Base-by-base conservation (phyloP, 2,797 vertebrate species). In the Nannoperca australis region DNA sequence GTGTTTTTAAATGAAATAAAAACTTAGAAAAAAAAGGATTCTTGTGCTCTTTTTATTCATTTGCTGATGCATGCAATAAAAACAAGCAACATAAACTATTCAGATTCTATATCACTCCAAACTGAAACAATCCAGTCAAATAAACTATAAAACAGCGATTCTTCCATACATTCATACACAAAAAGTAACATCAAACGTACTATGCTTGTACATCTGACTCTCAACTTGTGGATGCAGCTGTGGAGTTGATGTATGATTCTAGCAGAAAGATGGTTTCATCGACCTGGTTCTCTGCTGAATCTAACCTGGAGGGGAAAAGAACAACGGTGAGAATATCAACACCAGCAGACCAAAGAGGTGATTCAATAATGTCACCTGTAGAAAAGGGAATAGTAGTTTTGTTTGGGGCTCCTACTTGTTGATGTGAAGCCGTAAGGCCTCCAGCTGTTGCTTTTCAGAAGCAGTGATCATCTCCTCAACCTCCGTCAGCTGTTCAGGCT, bases 401-500 rank as follows among this genome's bases (percentile, higher is more conserved):
- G 32, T 71, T 42, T 73, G 36, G 13, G 30, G 22, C 42, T 54
- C 75, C 44, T 95, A 99, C 97, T 97, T 99, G 94, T 98, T 98
- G 64, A 98, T 96, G 0, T 97, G 97, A 69, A 95, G 94, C 15
- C 95, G 95, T 44, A 99, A 93, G 7, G 88, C 92, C 50, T 97
- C 96, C 50, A 99, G 94, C 90, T 99, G 98, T 87, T 98, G 97
- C 3, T 96, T 96, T 56, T 99, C 98, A 0, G 97, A 93, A 27
- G 95, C 96, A 0, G 97, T 97, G 95, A 99, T 98, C 97, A 99
- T 98, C 89, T 99, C 98, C 93, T 99, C 97, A 8, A 99, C 97
- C 90, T 99, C 98, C 0, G 96, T 96, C 34, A 99, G 95, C 89
- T 99, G 98, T 0, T 95, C 90, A 0, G 94, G 91, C 86, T 98